Evolutionary conservation across 2,888 invertebrate genomes (phyloP), one percentile per base, ranked within the genome.

Genomic region (Pimpla rufipes): DNA sequence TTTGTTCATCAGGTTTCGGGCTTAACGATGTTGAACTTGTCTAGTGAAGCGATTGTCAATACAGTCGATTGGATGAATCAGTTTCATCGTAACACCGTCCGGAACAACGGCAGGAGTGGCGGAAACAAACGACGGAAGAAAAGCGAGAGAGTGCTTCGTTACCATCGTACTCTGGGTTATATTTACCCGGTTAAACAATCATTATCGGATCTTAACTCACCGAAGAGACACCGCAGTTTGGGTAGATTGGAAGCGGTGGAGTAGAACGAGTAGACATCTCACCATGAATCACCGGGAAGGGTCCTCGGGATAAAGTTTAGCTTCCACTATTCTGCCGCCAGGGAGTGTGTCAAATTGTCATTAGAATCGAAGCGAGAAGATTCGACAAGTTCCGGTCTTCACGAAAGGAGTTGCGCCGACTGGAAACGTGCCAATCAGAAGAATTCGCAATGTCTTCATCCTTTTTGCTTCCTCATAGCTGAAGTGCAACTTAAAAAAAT

Each of bases 311-410:
- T 77, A 67, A 77, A 59, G 68, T 77, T 77, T 11, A 21, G 35
- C 57, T 77, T 35, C 57, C 57, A n/a, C 45, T 10, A 68, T 59
- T 21, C 10, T n/a, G 55, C 57, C 47, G n/a, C 16, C 13, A 37
- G 21, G 37, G 59, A 77, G 59, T 77, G 18, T 59, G 47, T 77
- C 77, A 77, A 77, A 68, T 77, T 77, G 67, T 68, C 76, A 76
- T 76, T 75, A 57, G 18, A 67, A 45, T 55, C 67, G 66, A 42
- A 42, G 47, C 29, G 3, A 42, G 6, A 23, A 55, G 64, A 66
- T 40, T 11, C 7, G 42, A 66, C 0, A 16, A 45, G n/a, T 8
- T 16, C n/a, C 13, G 55, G 42, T n/a, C 64, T 2, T n/a, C n/a
- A 1, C 23, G 16, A 37, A 66, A 40, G 23, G 40, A 64, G 74